Percentiles rank a stretch among this genome's conserved stretches.
phyloP scores from a whole-genome alignment of 2,113 vertebrate genomes.

The Corythoichthys haematopterus region DNA sequence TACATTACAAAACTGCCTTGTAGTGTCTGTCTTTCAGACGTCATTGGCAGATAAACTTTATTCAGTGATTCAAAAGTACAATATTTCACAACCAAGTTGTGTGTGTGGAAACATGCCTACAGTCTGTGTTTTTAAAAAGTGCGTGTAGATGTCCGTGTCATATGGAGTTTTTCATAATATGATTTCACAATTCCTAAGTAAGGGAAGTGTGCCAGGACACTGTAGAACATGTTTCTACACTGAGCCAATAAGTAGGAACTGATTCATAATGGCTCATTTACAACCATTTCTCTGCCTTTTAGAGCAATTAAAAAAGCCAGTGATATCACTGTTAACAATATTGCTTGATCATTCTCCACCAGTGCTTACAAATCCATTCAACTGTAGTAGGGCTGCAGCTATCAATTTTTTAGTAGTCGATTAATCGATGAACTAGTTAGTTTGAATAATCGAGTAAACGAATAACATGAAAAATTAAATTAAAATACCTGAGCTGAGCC shows the following conservation, averaged over 20 bases:
- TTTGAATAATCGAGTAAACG: too few species aligned
- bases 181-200: conserved; percentile 21
- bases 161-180: neutral
- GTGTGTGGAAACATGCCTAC: neutral
- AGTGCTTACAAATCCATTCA: neutral
- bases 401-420: too few species aligned
- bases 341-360: neutral
- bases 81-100: conserved; percentile 22
- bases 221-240: conserved; percentile 12
- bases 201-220: conserved; percentile 4
- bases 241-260: conserved; percentile 1
- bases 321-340: neutral
- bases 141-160: conserved; percentile 2
- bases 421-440: too few species aligned
- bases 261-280: conserved; percentile 6
- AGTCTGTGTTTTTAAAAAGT: neutral
- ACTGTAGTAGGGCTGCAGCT: neutral
- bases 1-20: neutral
- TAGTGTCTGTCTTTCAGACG: neutral
- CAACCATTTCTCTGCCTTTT: neutral
- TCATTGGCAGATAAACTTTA: neutral
- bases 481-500: too few species aligned
- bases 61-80: conserved; percentile 36
- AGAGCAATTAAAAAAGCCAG: neutral
- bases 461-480: too few species aligned